Conservation (phyloP, 2,113 vertebrate species). For the Polyodon spathula region DNA sequence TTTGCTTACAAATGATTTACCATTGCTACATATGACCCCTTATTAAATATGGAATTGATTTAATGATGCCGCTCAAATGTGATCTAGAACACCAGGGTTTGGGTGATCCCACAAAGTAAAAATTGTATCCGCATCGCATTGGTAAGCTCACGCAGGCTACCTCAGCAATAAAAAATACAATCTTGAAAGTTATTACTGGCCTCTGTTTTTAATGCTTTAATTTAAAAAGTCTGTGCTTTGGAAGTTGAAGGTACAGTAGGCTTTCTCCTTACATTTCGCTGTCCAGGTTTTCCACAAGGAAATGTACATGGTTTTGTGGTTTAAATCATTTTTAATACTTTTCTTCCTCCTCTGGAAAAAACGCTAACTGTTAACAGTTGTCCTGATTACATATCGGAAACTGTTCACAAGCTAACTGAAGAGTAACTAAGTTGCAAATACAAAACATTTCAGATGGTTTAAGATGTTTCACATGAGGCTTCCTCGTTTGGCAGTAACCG, state of each 20-base stretch:
- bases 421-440: not conserved
- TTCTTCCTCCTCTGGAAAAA: not conserved
- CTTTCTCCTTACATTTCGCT: not conserved
- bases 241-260: not conserved
- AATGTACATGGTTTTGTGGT: conserved; percentile 7
- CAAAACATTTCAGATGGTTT: not conserved
- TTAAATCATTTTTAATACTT: conserved; percentile 1
- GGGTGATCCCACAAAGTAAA: too few species aligned
- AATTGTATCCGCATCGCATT: too few species aligned
- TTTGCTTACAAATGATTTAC: not conserved
- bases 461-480: conserved; percentile 2
- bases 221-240: not conserved
- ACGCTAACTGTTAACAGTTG: conserved; percentile 3
- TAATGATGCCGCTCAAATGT: not conserved
- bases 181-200: not conserved
- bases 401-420: not conserved
- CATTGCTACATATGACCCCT: not conserved
- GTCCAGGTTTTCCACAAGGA: conserved; percentile 1
- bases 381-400: conserved; percentile 7
- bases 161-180: not conserved
- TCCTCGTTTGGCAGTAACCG: conserved; percentile 16
- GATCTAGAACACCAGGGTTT: not conserved
- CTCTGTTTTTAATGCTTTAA: not conserved
- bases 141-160: too few species aligned
- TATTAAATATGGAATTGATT: not conserved